Evolutionary conservation across 1,140 invertebrate genomes (phyloP), one percentile per base, ranked within the genome.

Genomic region (Drosophila obscura): DNA sequence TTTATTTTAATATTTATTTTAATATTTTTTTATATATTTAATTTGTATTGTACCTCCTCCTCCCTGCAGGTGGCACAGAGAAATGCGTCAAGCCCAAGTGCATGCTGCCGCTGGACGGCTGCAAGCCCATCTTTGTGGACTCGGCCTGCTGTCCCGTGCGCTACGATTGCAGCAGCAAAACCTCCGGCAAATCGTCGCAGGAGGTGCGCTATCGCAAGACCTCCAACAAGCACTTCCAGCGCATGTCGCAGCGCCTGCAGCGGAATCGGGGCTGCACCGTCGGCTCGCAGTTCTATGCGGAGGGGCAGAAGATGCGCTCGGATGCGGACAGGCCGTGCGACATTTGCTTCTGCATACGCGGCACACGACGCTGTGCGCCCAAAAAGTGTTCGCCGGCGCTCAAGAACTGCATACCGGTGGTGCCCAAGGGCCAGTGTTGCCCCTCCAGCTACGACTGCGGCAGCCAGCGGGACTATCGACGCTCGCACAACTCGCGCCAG

Each of bases 61-160:
- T 19, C 19, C 19, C 19, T 19, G 19, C 19, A 56, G 92, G 91
- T 73, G 96, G 96, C 5, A 92, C 93, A 53, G 94, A 96, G 79
- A 95, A 94, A 73, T 98, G 97, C 90, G 95, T 97, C 24, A 94
- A 94, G 71, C 97, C 97, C 0, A 94, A 95, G 82, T 98, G 97
- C 92, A 92, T 97, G 63, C 92, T 97, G n/a, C 94, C 95, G 0
- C 93, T 97, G 7, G 93, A 94, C 5, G 96, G 96, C 22, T 98
- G 97, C 85, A 93, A 92, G 16, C 93, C 94, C 0, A 92, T 93
- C 1, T 96, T 96, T 79, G 93, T 94, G 1, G 93, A 94, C 13
- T 95, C 95, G 55, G 95, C 95, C 5, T 98, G 97, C 91, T 97
- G 97, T 84, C 97, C 97, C 1, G 94, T 96, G 48, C 94, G 95